Evolutionary conservation across 1,140 invertebrate genomes (phyloP), one percentile per base, ranked within the genome.

Genomic region (Hycleus phaleratus): DNA sequence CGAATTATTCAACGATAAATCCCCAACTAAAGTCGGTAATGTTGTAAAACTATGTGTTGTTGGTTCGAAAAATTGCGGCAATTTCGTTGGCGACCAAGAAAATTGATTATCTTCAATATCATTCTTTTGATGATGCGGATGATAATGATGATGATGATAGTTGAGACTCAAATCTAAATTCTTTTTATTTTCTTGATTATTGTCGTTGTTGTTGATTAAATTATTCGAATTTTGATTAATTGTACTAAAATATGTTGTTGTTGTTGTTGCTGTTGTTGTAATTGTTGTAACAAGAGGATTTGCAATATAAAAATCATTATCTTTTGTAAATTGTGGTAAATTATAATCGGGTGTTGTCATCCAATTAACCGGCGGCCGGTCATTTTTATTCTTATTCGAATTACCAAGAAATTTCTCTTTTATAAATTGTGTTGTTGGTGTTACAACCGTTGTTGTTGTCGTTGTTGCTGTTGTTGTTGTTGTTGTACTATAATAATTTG

Each of bases 51-150:
- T 63, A 18, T 77, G 75, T 7, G 60, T 18, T 7, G 60, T 18
- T 6, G 61, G 49, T 38, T 75, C 73, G 32, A 76, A 59, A 54
- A 68, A 72, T 32, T 79, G 77, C 2, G 75, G 68, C 26, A 76
- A 65, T 65, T 82, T 82, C 0, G 79, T 77, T 1, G 80, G 79
- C 3, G 80, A 81, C 81, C 81, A 82, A 6, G 79, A 71, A 53
- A 81, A 81, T 4, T 78, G 74, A 59, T 80, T 78, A 8, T 82
- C 78, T 38, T 81, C 67, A 9, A 57, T 46, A n/a, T 67, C 64
- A 11, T 53, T 59, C 47, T 61, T 18, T 18, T 18, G 18, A 18
- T 18, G 18, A 2, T 18, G 18, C 18, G 18, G 51, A 53, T 68
- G 68, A 38, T 62, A 60, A 8, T 42, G 40, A 9, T 11, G 11